A percentile compares a stretch with the other conserved stretches of the same genome.
phyloP scores from a whole-genome alignment of 2,113 vertebrate species.

The Protomyctophum bolini region DNA sequence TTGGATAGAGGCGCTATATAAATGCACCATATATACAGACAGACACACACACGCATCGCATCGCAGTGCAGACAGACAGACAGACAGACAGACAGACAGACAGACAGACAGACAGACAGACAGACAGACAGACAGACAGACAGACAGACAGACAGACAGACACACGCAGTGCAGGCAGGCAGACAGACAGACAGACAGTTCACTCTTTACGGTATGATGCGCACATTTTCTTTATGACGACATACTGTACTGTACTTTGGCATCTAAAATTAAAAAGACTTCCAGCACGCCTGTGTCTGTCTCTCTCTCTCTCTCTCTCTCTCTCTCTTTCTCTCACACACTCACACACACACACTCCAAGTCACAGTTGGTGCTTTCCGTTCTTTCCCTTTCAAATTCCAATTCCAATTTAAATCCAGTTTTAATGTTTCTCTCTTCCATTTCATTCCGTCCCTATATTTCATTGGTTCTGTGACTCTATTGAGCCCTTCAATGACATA shows the following conservation, averaged over 20 bases:
- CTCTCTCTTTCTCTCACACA: conserved; percentile 16
- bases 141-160: no score
- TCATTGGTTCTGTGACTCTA: neutral
- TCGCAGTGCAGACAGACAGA: no score
- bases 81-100: neutral
- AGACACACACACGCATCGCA: conserved; percentile 25
- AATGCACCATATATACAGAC: neutral
- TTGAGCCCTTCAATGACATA: neutral
- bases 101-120: no score
- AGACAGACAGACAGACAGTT: no score
- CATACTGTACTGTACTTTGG: conserved; percentile 25
- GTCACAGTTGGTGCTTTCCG: neutral
- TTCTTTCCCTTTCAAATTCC: conserved; percentile 48
- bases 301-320: conserved; percentile 29
- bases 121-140: no score
- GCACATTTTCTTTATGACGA: conserved; percentile 24
- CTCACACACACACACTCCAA: conserved; percentile 6
- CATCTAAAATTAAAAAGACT: neutral
- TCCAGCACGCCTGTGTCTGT: neutral
- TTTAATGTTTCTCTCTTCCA: conserved; percentile 3
- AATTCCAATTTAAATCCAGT: conserved; percentile 54
- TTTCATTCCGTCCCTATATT: neutral
- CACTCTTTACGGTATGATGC: conserved; percentile 15
- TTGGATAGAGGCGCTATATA: no score
- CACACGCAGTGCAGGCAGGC: neutral